A percentile compares a stretch with the other conserved stretches of the same genome.
These are phyloP conservation scores for Oligia latruncula DNA, from an alignment of 2,888 invertebrate species.

Conservation along the genomic window DNA sequence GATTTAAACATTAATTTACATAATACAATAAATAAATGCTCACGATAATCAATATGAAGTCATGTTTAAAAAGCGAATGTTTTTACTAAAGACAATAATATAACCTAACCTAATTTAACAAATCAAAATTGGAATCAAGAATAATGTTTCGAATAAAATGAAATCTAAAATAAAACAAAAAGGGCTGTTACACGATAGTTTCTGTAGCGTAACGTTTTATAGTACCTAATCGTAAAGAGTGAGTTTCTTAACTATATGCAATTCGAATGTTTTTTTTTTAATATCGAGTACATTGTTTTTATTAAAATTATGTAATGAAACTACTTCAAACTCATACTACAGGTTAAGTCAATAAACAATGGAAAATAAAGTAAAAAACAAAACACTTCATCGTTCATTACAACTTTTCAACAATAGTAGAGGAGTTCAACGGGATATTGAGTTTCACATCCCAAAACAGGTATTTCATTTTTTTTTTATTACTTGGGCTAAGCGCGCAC, in stretches of 20 bases:
- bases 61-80: slow-evolving; percentile 80
- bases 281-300: slow-evolving; percentile 43
- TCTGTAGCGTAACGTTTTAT: slow-evolving; percentile 25
- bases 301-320: slow-evolving; percentile 29
- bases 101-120: slow-evolving; percentile 67
- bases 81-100: slow-evolving; percentile 71
- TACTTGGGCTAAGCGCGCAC: neutral
- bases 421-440: neutral
- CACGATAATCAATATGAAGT: slow-evolving; percentile 80
- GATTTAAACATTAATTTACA: slow-evolving; percentile 88
- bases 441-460: slow-evolving; percentile 1
- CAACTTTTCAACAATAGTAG: slow-evolving; percentile 2
- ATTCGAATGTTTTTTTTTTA: slow-evolving; percentile 34
- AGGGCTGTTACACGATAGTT: slow-evolving; percentile 1
- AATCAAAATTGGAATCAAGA: slow-evolving; percentile 54
- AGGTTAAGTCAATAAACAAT: slow-evolving; percentile 28
- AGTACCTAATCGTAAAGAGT: slow-evolving; percentile 7
- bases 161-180: slow-evolving; percentile 43
- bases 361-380: slow-evolving; percentile 25
- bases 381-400: slow-evolving; percentile 21
- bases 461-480: neutral
- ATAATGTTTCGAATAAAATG: slow-evolving; percentile 43
- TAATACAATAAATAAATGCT: slow-evolving; percentile 88
- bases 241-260: slow-evolving; percentile 27
- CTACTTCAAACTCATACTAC: slow-evolving; percentile 43